Base-by-base conservation (phyloP, 2,888 invertebrate genomes). In the Drosophila greeni region DNA sequence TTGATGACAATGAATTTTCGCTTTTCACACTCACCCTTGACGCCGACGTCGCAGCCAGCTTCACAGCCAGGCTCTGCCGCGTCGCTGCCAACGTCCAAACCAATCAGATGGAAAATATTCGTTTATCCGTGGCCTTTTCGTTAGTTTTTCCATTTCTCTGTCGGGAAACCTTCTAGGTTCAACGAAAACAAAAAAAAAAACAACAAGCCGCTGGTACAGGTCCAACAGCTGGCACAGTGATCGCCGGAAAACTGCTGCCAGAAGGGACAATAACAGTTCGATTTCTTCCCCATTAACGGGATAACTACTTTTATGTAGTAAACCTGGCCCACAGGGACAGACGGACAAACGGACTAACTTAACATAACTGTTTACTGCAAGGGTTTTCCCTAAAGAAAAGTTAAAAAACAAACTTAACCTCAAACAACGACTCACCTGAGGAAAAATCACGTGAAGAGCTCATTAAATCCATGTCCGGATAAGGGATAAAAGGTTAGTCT, bases 51-150 rank as follows among this genome's bases (percentile, higher is more conserved):
- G 52, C 33, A 33, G 58, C 29, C 53, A n/a, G 14, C 49, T 64
- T 37, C 57, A 36, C 68, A n/a, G 64, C 39, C 53, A 18, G 9
- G 7, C 40, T 43, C 36, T 52, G 42, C 53, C 40, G n/a, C 53
- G 31, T 16, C 33, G 40, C 40, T 40, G 47, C 33, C 61, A 42
- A 20, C 43, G 51, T 47, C 39, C 53, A 69, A 80, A 47, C 73
- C 73, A 72, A 72, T 77, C 75, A 80, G 49, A 77, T 77, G 80
- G 81, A 77, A 77, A 77, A 80, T 77, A 69, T 77, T 73, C 71
- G 73, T 68, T 79, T 76, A 76, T 76, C 80, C 75, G 73, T 68
- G 12, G 48, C 23, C 58, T 48, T 70, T 74, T 70, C 51, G 29
- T 45, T 54, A 64, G 52, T 52, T 61, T 60, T 66, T 29, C 62